Conservation (phyloP, 2,797 vertebrate species). For the Phrynocephalus forsythii region DNA sequence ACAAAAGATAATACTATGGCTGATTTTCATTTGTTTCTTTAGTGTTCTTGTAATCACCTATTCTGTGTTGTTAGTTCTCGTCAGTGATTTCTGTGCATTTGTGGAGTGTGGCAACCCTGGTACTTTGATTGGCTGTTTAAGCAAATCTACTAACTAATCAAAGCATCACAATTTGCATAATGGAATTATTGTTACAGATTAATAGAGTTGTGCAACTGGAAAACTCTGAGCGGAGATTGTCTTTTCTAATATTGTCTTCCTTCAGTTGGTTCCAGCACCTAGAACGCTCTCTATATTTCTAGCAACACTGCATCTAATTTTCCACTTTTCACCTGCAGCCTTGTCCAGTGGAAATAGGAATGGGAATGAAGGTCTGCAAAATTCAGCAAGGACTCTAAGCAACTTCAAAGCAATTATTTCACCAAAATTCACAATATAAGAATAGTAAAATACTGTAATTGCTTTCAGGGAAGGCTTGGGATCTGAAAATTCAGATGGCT, state of each 20-base stretch:
- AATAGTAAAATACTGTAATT: background rate
- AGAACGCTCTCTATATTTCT: slow-evolving; percentile 30
- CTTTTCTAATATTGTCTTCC: slow-evolving; percentile 32
- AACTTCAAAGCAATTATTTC: no score
- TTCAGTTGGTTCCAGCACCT: slow-evolving; percentile 34
- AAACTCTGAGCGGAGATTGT: slow-evolving; percentile 30
- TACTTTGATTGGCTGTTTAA: slow-evolving; percentile 42
- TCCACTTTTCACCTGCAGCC: background rate
- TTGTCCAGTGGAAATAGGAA: background rate
- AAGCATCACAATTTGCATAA: slow-evolving; percentile 36
- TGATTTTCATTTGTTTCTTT: slow-evolving; percentile 43
- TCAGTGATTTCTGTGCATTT: slow-evolving; percentile 35
- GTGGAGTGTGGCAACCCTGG: slow-evolving; percentile 2
- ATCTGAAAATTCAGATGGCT: slow-evolving; percentile 28
- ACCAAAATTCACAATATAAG: background rate
- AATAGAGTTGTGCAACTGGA: slow-evolving; percentile 17
- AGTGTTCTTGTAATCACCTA: slow-evolving; percentile 2
- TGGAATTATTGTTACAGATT: slow-evolving; percentile 34
- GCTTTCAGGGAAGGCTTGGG: background rate
- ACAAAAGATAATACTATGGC: slow-evolving; percentile 18
- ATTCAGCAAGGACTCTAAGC: no score
- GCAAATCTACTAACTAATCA: slow-evolving; percentile 50
- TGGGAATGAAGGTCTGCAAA: background rate
- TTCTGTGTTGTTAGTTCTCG: slow-evolving; percentile 20
- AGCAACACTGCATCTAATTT: slow-evolving; percentile 29